These are phyloP conservation scores for Rhabditoides inermis DNA, from an alignment of 2,888 invertebrate species.

Conservation along the genomic window DNA sequence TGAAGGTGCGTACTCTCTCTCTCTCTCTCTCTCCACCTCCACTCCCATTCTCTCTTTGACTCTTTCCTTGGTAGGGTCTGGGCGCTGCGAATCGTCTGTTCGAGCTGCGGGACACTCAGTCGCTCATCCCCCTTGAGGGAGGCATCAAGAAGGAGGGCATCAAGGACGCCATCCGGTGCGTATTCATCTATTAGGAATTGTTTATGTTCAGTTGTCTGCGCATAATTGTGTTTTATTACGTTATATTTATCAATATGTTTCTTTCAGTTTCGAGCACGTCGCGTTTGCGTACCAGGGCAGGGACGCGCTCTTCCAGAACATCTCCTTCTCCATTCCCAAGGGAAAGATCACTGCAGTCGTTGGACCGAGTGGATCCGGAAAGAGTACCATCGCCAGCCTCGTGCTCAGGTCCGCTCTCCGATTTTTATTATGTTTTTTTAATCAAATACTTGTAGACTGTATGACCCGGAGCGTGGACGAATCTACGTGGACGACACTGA, in stretches of 20 bases:
- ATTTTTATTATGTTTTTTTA: background rate
- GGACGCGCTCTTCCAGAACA: constrained; percentile 61
- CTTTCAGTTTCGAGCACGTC: constrained; percentile 64
- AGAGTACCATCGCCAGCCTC: constrained; percentile 79
- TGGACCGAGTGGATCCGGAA: constrained; percentile 86
- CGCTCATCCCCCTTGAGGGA: constrained; percentile 68
- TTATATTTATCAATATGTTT: background rate
- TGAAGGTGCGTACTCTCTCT: constrained; percentile 59
- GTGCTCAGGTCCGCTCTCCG: constrained; percentile 63
- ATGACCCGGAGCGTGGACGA: constrained; percentile 66
- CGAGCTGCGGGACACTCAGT: constrained; percentile 75
- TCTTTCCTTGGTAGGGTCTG: constrained; percentile 61
- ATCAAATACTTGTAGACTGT: constrained; percentile 53
- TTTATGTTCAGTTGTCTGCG: background rate
- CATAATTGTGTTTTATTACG: background rate
- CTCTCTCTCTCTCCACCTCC: background rate
- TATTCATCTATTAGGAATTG: background rate
- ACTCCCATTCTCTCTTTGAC: background rate
- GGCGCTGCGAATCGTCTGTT: constrained; percentile 83
- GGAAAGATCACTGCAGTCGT: constrained; percentile 74
- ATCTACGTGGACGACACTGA: constrained; percentile 71
- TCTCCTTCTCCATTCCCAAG: constrained; percentile 65
- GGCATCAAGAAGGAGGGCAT: constrained; percentile 25
- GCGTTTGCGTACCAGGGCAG: constrained; percentile 67
- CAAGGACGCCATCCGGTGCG: constrained; percentile 17